Base-by-base conservation (phyloP, 2,888 invertebrate species). In the Anticlea derivata region DNA sequence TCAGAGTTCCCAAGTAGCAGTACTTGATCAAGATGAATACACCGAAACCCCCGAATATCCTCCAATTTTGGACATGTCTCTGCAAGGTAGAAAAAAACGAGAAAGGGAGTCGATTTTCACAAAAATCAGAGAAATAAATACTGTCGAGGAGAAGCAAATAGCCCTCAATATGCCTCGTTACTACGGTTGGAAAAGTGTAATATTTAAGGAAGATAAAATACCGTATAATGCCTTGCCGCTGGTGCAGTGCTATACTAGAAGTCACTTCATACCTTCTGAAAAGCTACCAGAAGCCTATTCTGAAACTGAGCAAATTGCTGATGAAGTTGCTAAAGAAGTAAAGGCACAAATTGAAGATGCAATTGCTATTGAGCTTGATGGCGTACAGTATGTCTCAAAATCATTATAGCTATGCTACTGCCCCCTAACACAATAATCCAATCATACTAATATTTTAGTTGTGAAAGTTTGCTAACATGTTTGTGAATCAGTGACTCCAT, bases 141-240 rank as follows among this genome's bases (percentile, higher is more conserved):
- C 96, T 0, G 92, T 96, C 0, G 97, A 97, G 83, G 96, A 96
- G 75, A 97, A 97, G 73, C 91, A 96, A 65, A 93, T 96, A 41
- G 95, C 95, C 63, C 70, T 97, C 13, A 97, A 97, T 75, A 94
- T 96, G 93, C 96, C 95, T 0, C 92, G 92, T 38, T 96, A 94
- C 76, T 97, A 95, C 76, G 97, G 97, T 1, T 96, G 93, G 88
- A 92, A 92, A 67, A 92, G 93, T 49, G 78, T 93, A 1, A 80
- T 92, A 66, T 73, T 96, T 2, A 77, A 84, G 1, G 96, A 96
- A 71, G 81, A 92, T 37, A 61, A 61, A 7, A 61, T 92, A 13
- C 94, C 94, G 0, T 96, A 96, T 66, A 93, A 95, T 79, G 92
- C 93, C 34, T 78, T 96, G 73, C 91, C 93, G 0, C 84, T 95